A percentile compares a stretch with the other conserved stretches of the same genome.
phyloP scores from a whole-genome alignment of 2,113 vertebrate genomes.

The Budorcas taxicolor region DNA sequence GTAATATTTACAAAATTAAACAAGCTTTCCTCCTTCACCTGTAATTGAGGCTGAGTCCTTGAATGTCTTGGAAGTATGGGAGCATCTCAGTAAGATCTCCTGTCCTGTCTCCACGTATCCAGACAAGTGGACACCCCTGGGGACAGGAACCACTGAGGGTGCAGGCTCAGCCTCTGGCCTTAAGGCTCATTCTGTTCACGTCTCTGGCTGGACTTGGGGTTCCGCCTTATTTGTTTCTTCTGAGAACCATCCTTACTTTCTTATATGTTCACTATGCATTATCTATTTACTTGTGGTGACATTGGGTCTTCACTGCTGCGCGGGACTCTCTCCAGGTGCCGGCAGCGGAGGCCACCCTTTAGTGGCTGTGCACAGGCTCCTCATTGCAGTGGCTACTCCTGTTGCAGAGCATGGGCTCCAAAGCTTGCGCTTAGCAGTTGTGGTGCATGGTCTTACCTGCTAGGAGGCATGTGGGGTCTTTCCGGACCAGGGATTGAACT shows the following conservation, averaged over 20 bases:
- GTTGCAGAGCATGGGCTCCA: neutral
- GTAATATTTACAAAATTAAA: neutral
- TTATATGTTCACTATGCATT: neutral
- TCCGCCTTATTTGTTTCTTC: neutral
- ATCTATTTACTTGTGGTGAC: accelerated
- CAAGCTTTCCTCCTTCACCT: neutral
- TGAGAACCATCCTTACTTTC: neutral
- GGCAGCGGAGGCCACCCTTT: accelerated
- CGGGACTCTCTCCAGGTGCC: neutral
- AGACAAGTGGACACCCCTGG: neutral
- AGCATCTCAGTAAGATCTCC: neutral
- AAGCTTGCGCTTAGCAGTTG: neutral
- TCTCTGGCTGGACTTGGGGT: neutral
- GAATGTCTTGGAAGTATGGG: accelerated
- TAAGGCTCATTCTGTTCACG: neutral
- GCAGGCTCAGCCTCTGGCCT: neutral
- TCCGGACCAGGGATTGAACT: neutral
- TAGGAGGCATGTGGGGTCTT: neutral
- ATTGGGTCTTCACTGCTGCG: neutral
- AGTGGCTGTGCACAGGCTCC: neutral
- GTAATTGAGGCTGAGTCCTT: neutral
- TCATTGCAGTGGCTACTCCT: neutral
- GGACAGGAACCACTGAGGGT: neutral
- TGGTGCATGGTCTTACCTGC: neutral
- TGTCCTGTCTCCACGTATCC: neutral